phyloP scores from a whole-genome alignment of 2,113 vertebrate species.

The Lontra canadensis region DNA sequence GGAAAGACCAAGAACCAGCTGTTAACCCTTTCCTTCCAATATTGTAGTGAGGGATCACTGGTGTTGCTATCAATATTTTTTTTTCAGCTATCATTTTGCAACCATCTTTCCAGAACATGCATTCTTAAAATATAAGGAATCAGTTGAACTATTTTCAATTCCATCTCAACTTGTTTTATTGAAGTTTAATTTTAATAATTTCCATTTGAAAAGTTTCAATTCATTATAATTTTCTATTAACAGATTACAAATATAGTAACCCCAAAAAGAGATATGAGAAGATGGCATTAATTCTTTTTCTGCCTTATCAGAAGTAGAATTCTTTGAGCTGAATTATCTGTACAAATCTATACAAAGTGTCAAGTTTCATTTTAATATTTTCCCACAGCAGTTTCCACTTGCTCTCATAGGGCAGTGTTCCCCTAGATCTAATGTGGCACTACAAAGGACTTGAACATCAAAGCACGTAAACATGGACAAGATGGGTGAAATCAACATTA shows the following conservation, averaged over 20 bases:
- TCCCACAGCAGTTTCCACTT: constrained; percentile 53
- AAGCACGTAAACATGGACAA: constrained; percentile 70
- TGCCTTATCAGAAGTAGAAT: background rate
- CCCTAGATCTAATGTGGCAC: constrained; percentile 62
- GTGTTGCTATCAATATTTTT: background rate
- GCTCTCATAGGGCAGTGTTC: constrained; percentile 59
- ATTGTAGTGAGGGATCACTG: background rate
- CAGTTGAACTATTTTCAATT: background rate
- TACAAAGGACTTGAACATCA: constrained; percentile 70
- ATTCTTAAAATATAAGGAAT: background rate
- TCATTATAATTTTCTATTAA: background rate
- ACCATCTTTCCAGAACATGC: background rate
- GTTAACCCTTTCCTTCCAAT: background rate
- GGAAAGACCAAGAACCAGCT: background rate
- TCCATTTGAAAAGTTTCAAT: background rate
- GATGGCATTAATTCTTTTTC: background rate
- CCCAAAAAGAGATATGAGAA: background rate
- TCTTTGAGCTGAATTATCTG: constrained; percentile 46
- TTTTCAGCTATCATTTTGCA: background rate
- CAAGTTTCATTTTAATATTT: constrained; percentile 59
- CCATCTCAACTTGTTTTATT: background rate
- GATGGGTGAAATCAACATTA: constrained; percentile 74
- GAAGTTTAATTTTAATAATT: background rate
- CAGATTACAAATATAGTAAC: background rate
- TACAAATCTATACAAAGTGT: constrained; percentile 42